A percentile compares a stretch with the other conserved stretches of the same genome.
phyloP scores from a whole-genome alignment of 2,888 invertebrate genomes.

The Shargacucullia verbasci region DNA sequence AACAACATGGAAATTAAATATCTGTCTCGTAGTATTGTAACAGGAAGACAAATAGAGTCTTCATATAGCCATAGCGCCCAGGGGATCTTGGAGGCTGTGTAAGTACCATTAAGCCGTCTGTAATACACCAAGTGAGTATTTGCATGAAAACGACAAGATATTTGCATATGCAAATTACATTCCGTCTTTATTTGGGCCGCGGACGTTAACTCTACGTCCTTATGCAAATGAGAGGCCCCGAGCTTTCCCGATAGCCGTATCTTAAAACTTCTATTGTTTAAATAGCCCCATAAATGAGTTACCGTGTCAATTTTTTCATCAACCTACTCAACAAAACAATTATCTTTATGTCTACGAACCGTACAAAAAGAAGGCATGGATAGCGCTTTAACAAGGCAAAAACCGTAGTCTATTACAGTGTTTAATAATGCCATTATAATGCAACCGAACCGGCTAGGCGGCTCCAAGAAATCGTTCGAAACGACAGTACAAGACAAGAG shows the following conservation, averaged over 20 bases:
- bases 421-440: constrained; percentile 74
- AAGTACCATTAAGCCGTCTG: constrained; percentile 84
- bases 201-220: constrained; percentile 80
- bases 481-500: constrained; percentile 69
- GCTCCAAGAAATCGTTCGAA: constrained; percentile 66
- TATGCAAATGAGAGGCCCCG: constrained; percentile 76
- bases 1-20: constrained; percentile 63
- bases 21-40: constrained; percentile 60
- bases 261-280: constrained; percentile 66
- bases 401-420: constrained; percentile 66
- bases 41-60: constrained; percentile 70
- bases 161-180: constrained; percentile 88
- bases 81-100: constrained; percentile 75
- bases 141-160: constrained; percentile 84
- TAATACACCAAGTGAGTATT: constrained; percentile 85
- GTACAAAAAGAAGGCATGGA: constrained; percentile 70
- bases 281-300: constrained; percentile 64
- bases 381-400: constrained; percentile 76
- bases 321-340: constrained; percentile 62
- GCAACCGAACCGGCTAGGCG: constrained; percentile 64
- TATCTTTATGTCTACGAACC: constrained; percentile 58
- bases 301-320: constrained; percentile 63
- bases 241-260: constrained; percentile 68
- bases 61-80: constrained; percentile 61
- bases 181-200: constrained; percentile 85